These are phyloP conservation scores for Microcebus murinus DNA, from an alignment of 2,113 vertebrate genomes.

Conservation along the genomic window DNA sequence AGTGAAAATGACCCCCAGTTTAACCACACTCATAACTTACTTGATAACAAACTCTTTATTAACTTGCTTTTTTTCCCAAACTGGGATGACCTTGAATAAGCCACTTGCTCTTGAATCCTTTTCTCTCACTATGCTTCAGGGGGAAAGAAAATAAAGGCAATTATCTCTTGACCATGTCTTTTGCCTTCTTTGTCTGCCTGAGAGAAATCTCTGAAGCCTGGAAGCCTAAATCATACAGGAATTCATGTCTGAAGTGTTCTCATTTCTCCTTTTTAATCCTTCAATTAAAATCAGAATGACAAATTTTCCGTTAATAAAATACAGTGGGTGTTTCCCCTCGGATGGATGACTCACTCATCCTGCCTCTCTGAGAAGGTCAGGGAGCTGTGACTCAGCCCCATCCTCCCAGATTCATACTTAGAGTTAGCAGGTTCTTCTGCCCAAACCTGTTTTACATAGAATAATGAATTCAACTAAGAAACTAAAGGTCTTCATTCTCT, in stretches of 20 bases:
- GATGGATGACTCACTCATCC: conserved; percentile 50
- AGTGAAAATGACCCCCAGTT: background rate
- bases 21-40: background rate
- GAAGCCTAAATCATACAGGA: background rate
- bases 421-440: background rate
- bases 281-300: conserved; percentile 51
- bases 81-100: background rate
- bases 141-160: background rate
- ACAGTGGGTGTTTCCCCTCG: background rate
- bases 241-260: conserved; percentile 13
- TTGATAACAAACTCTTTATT: background rate
- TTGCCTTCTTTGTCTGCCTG: background rate
- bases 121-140: background rate
- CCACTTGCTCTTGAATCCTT: background rate
- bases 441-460: background rate
- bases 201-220: background rate
- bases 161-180: background rate
- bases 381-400: conserved; percentile 26
- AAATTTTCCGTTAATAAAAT: conserved; percentile 43
- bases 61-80: background rate
- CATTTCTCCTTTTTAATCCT: conserved; percentile 40
- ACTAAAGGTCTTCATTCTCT: background rate
- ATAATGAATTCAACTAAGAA: background rate
- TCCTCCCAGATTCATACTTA: background rate
- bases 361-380: conserved; percentile 21